Conservation (phyloP, 2,797 vertebrate genomes). For the Pangasius macronema region DNA sequence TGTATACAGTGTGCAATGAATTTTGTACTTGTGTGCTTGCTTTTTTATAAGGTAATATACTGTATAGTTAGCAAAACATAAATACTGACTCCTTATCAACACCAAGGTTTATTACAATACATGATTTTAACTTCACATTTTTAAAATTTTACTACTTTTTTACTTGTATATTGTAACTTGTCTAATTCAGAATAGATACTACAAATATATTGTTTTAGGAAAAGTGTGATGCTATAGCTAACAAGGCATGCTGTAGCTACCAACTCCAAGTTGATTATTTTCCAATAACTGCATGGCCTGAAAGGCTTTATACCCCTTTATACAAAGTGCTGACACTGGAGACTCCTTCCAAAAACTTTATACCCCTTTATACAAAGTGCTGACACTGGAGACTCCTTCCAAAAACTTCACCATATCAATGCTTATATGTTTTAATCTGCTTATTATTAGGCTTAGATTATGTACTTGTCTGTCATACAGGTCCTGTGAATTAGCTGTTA, state of each 20-base stretch:
- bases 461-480: background rate
- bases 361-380: no score
- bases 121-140: no score
- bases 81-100: background rate
- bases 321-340: background rate
- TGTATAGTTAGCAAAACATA: background rate
- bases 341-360: background rate
- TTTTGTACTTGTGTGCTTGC: background rate
- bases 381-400: slow-evolving; percentile 1
- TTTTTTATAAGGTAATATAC: background rate
- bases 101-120: background rate
- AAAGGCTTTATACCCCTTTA: background rate
- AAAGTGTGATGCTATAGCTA: no score
- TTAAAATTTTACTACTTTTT: background rate
- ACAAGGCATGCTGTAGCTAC: background rate
- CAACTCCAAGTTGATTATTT: background rate
- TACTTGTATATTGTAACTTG: background rate
- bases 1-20: background rate
- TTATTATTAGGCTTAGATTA: background rate
- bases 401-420: background rate
- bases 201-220: background rate
- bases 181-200: background rate
- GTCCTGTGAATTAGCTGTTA: background rate
- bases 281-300: background rate
- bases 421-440: background rate